A percentile compares a stretch with the other conserved stretches of the same genome.
phyloP scores from a whole-genome alignment of 2,113 vertebrate species.

The Baryphthengus martii region DNA sequence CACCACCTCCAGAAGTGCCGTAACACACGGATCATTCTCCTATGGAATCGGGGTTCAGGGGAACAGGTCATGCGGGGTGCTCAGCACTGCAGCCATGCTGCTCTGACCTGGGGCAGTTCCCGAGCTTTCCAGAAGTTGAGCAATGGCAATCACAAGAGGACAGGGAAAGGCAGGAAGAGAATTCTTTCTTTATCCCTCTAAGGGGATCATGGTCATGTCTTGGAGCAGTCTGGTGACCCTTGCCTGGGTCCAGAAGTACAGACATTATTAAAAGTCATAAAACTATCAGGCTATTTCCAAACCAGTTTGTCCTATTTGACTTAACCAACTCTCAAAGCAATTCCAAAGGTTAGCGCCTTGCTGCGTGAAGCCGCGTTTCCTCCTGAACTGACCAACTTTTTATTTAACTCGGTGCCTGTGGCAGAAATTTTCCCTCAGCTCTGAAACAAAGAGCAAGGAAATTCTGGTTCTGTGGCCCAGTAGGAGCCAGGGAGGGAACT shows the following conservation, averaged over 20 bases:
- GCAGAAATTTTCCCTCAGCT: neutral
- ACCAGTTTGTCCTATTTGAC: neutral
- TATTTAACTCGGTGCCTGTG: neutral
- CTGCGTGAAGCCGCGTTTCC: neutral
- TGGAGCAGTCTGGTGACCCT: neutral
- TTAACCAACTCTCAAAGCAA: neutral
- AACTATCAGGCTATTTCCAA: constrained; percentile 36
- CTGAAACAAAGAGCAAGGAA: neutral
- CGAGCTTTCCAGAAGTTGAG: neutral
- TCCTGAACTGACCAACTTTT: neutral
- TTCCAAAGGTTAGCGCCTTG: constrained; percentile 46
- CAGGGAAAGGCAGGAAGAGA: neutral
- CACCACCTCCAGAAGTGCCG: neutral
- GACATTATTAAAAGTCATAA: constrained; percentile 22
- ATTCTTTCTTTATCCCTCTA: neutral
- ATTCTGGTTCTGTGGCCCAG: neutral
- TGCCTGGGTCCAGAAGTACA: constrained; percentile 39
- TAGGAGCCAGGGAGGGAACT: neutral
- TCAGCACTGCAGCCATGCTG: neutral
- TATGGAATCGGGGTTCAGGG: neutral
- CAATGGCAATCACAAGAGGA: neutral
- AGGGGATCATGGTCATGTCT: neutral
- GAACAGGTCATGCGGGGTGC: neutral
- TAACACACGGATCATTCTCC: neutral
- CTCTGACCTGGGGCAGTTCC: neutral